Evolutionary conservation across 2,888 invertebrate genomes (phyloP), one percentile per base, ranked within the genome.

Genomic region (Macrosoma leucophasiata): DNA sequence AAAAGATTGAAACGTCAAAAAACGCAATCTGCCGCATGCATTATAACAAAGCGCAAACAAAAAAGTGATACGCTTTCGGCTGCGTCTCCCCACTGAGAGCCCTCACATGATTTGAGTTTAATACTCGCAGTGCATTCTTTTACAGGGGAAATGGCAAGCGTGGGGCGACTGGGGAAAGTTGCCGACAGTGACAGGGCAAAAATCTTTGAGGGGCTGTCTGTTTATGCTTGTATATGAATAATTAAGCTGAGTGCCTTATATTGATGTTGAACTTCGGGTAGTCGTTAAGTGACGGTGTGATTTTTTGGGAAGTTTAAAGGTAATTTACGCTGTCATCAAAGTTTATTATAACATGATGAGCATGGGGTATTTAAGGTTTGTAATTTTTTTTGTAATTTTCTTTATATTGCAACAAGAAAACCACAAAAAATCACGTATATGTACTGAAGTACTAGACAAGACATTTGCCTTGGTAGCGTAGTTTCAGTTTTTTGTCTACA

Each of bases 111-210:
- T 79, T 75, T 70, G 76, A 78, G 76, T 79, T 77, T 78, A 79
- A 79, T 79, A 79, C 74, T n/a, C 79, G 68, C 62, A 63, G 59
- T 51, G 70, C 78, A 70, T 77, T 78, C 76, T 74, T 72, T 65
- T 52, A 56, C 54, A 57, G 48, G 61, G 71, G 73, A 71, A 67
- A 67, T 59, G 64, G 60, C 55, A 50, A 50, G 55, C 55, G 54
- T 52, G 43, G 41, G 44, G 43, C 33, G 38, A 36, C 30, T 30
- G 29, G 46, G 50, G 43, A 36, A 36, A 39, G 34, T 40, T 41
- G 41, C 32, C 40, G 44, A 41, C 46, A 43, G 49, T 50, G 53
- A 51, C 46, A 35, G 46, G 42, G 46, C 41, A 43, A 38, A 51
- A 48, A 48, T 41, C 44, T 48, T 44, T 39, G 42, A 40, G 39